These are phyloP conservation scores for Trinorchestia longiramus DNA, from an alignment of 1,140 invertebrate species.

Conservation along the genomic window DNA sequence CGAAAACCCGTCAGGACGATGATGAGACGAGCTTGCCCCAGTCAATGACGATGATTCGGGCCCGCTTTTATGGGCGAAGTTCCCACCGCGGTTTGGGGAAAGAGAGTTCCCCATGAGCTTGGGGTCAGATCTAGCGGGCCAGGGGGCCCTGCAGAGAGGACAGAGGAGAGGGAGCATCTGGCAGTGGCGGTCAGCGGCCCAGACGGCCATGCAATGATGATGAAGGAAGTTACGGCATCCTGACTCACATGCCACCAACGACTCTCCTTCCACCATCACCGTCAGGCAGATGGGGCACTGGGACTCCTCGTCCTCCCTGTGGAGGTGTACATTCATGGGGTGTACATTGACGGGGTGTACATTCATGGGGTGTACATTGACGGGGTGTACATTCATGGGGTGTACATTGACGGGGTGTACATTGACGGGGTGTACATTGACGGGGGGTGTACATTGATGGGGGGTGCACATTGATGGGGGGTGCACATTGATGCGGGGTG, in stretches of 20 bases:
- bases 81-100: background rate
- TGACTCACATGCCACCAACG: conserved; percentile 71
- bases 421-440: background rate
- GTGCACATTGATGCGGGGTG: background rate
- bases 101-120: background rate
- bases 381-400: too few relatives aligned
- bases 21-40: too few relatives aligned
- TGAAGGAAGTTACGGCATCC: conserved; percentile 72
- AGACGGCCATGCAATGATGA: conserved; percentile 73
- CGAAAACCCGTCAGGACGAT: background rate
- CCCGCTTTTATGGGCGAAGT: too few relatives aligned
- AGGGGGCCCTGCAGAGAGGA: conserved; percentile 69
- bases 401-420: background rate
- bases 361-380: too few relatives aligned
- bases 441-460: background rate
- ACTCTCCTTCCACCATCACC: conserved; percentile 72
- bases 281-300: conserved; percentile 73
- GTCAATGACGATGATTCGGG: background rate
- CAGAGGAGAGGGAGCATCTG: conserved; percentile 71
- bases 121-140: conserved; percentile 62
- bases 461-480: background rate
- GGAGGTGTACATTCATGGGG: too few relatives aligned
- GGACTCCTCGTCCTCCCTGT: conserved; percentile 71
- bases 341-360: conserved; percentile 57
- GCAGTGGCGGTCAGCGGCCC: conserved; percentile 71